Conservation (phyloP, 2,113 vertebrate species). For the Phoenicopterus ruber region DNA sequence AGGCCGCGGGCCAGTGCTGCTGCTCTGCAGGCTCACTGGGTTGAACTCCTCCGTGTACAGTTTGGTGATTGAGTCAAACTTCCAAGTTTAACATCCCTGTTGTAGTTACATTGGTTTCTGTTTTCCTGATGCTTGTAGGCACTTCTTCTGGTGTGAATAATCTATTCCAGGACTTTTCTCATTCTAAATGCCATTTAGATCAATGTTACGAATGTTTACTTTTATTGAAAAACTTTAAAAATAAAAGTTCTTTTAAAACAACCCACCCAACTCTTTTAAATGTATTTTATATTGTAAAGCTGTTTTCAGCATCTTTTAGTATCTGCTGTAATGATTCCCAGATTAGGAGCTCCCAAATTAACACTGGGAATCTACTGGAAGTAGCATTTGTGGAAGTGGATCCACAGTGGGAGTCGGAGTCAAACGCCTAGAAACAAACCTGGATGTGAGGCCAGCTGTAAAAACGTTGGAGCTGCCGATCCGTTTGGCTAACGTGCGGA, state of each 20-base stretch:
- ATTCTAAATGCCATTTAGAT: neutral
- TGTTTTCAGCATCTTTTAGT: neutral
- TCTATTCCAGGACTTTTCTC: neutral
- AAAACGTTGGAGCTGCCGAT: accelerated
- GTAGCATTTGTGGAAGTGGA: neutral
- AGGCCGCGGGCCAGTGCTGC: neutral
- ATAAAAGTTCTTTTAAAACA: neutral
- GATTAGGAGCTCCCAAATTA: neutral
- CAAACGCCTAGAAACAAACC: neutral
- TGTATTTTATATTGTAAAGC: neutral
- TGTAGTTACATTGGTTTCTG: neutral
- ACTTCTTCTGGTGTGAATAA: neutral
- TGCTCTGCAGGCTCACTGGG: neutral
- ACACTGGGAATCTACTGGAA: neutral
- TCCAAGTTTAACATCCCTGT: neutral
- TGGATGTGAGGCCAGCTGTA: neutral
- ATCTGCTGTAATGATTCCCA: neutral
- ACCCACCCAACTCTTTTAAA: neutral
- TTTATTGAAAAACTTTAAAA: neutral
- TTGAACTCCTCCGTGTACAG: neutral
- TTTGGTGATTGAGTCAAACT: neutral
- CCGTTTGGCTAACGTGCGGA: accelerated
- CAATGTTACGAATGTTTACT: neutral
- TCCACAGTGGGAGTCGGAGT: neutral
- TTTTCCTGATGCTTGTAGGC: neutral